Evolutionary conservation across 2,888 invertebrate species (phyloP).

Genomic region (Dryocosmus kuriphilus): DNA sequence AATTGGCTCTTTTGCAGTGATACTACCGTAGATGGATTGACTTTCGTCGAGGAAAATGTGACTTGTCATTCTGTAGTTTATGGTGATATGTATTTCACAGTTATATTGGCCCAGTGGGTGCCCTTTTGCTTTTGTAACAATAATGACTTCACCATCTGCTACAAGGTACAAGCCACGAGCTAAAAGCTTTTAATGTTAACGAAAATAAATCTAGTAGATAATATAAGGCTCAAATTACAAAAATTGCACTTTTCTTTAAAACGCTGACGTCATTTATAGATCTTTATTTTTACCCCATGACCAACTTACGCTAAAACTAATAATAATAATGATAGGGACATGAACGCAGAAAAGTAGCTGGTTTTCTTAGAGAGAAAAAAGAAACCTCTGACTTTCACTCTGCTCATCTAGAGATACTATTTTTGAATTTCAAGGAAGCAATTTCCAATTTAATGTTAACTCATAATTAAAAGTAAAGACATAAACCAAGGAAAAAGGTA

Average conservation of each 20-base stretch:
- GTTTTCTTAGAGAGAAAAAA: no score
- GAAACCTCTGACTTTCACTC: no score
- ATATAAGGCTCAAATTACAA: no score
- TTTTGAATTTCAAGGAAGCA: no score
- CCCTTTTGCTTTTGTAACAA: not conserved
- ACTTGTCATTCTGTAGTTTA: not conserved
- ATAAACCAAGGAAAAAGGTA: no score
- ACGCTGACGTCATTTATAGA: not conserved
- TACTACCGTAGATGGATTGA: not conserved
- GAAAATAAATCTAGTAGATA: not conserved
- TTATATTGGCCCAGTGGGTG: not conserved
- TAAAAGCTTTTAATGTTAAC: not conserved
- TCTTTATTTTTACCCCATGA: not conserved
- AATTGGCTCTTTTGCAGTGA: not conserved
- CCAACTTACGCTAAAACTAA: not conserved
- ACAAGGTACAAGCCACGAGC: not conserved
- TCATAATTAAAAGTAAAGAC: no score
- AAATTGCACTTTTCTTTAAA: no score
- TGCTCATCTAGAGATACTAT: no score
- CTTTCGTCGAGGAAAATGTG: not conserved
- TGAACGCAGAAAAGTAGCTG: not conserved
- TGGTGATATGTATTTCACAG: not conserved
- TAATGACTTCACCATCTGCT: slow-evolving; percentile 16
- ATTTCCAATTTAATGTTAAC: no score
- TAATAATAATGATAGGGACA: not conserved